Evolutionary conservation across 37 sponge, comb jelly and placozoan genomes (phyloP).

Genomic region (Oscarella lobularis): DNA sequence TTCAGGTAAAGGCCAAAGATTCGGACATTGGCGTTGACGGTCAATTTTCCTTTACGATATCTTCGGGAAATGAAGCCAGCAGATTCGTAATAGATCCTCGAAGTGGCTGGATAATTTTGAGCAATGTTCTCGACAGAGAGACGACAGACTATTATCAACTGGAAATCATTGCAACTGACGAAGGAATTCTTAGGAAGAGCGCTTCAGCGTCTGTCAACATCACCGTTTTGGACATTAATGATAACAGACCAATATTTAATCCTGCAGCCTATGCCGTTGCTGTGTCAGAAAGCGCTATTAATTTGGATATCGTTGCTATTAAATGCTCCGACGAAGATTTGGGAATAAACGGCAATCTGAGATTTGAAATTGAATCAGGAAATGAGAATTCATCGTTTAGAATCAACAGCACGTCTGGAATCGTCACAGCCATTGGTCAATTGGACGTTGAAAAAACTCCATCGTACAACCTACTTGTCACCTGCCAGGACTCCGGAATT

Average conservation of each 20-base stretch:
- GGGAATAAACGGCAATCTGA: slow-evolving; percentile 38
- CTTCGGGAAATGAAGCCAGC: not conserved
- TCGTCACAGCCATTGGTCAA: not conserved
- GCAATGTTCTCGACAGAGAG: not conserved
- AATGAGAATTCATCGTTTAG: not conserved
- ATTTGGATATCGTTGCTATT: not conserved
- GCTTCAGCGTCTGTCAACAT: not conserved
- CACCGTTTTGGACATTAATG: slow-evolving; percentile 2
- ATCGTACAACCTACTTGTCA: slow-evolving; percentile 19
- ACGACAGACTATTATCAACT: not conserved
- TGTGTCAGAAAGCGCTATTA: not conserved
- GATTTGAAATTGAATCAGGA: slow-evolving; percentile 11
- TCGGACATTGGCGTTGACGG: slow-evolving; percentile 40
- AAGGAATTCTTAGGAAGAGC: not conserved
- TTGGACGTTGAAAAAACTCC: slow-evolving; percentile 13
- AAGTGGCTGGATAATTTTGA: not conserved
- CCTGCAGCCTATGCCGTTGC: not conserved
- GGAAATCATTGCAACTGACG: not conserved
- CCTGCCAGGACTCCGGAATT: slow-evolving; percentile 25
- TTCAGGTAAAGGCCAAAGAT: slow-evolving; percentile 32
- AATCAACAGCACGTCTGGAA: not conserved
- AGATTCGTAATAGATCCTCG: not conserved
- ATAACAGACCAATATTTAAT: not conserved
- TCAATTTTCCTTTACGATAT: not conserved
- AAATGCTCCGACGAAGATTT: not conserved